These are phyloP conservation scores for Scatophagus argus DNA, from an alignment of 2,113 vertebrate species.

Conservation along the genomic window DNA sequence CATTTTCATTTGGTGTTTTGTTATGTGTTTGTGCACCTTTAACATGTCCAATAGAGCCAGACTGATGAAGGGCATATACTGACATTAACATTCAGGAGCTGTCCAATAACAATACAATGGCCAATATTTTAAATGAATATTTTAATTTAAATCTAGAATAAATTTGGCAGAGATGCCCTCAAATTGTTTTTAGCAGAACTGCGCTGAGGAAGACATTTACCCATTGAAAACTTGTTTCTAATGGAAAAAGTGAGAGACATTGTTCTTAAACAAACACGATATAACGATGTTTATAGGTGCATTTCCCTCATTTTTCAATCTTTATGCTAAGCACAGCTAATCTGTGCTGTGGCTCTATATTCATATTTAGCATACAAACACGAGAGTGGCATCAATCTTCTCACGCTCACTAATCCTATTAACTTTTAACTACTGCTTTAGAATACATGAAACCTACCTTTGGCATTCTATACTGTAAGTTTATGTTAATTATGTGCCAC, in stretches of 20 bases:
- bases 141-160: background rate
- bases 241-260: background rate
- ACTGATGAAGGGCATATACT: background rate
- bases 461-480: background rate
- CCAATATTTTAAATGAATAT: background rate
- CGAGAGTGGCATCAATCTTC: background rate
- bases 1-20: background rate
- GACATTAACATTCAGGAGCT: background rate
- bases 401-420: too few relatives aligned
- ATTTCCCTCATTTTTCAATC: background rate
- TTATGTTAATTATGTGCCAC: background rate
- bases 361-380: too few relatives aligned
- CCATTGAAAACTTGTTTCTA: background rate
- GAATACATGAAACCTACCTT: background rate
- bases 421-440: too few relatives aligned
- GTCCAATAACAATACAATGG: background rate
- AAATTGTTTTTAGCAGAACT: background rate
- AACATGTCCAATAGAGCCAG: background rate
- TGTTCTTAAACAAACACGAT: background rate
- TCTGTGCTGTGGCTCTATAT: background rate
- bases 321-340: background rate
- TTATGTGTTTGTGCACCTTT: background rate
- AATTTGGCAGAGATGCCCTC: background rate
- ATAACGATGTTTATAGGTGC: background rate
- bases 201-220: background rate